Base-by-base conservation (phyloP, 1,140 invertebrate genomes). In the Drosophila ambigua region DNA sequence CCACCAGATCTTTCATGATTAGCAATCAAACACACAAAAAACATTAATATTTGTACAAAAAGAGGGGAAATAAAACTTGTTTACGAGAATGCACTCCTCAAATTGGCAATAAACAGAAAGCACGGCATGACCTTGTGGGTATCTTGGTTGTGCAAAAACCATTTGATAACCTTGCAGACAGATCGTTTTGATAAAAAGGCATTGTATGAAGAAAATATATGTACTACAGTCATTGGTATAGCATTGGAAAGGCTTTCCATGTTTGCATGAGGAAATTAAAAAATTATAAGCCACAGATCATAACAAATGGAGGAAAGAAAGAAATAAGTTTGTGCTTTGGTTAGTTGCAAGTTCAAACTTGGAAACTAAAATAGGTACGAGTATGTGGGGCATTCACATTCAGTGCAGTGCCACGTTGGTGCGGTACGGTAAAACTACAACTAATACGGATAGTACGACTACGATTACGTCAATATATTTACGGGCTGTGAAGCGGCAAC, bases 401-500 rank as follows among this genome's bases (percentile, higher is more conserved):
- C 31, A 9, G 8, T 31, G 31, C 31, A 31, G 31, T 31, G 28
- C 28, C 8, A 31, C 28, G 28, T 2, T 8, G 8, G 11, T 39
- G 11, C 11, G 11, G 11, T 39, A 39, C 4, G 11, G 4, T 13
- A 39, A 39, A 39, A 39, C 31, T 35, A 35, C 4, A 39, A 11
- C 11, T 13, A 13, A 4, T 39, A 39, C 35, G 11, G 41, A 8
- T 26, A 31, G 35, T 76, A 76, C 35, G 62, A 23, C 24, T 63
- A 62, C 41, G 68, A 72, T 62, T 63, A 55, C 45, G 51, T 50
- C 54, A 68, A 69, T 74, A 85, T 87, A 87, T 88, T 87, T 87
- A 87, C 83, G 79, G 83, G 83, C 49, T 83, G 53, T 51, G 75
- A 77, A 53, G 62, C 65, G 57, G 83, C 84, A 59, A 73, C 52